phyloP scores from a whole-genome alignment of 2,113 vertebrate species.

The Notechis scutatus region DNA sequence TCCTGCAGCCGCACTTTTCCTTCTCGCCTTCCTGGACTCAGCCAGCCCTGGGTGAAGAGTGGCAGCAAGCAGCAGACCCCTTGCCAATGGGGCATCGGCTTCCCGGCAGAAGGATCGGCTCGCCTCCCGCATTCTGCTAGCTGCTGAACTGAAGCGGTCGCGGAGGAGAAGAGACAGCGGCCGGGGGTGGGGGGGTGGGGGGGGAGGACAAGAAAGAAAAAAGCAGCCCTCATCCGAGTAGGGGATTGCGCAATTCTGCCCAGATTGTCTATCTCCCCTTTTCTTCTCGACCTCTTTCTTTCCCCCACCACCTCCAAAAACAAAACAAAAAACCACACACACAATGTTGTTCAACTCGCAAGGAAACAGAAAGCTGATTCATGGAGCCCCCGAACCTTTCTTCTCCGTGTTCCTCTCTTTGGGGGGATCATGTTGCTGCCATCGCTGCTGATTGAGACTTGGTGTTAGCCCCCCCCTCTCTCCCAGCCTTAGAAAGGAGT shows the following conservation, averaged over 20 bases:
- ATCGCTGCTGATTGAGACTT: slow-evolving; percentile 61
- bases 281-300: slow-evolving; percentile 32
- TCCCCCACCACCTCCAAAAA: slow-evolving; percentile 30
- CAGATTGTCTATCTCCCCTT: slow-evolving; percentile 7
- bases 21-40: slow-evolving; percentile 17
- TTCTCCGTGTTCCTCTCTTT: slow-evolving; percentile 43
- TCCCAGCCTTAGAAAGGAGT: not conserved
- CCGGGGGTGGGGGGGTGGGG: not conserved
- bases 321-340: no score
- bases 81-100: not conserved
- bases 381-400: slow-evolving; percentile 66
- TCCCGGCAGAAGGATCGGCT: not conserved
- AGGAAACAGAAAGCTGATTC: slow-evolving; percentile 70
- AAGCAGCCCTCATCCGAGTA: not conserved
- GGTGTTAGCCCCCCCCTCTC: slow-evolving; percentile 36
- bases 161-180: not conserved
- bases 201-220: not conserved
- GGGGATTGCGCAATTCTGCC: slow-evolving; percentile 63
- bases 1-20: slow-evolving; percentile 7
- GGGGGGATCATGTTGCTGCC: slow-evolving; percentile 58
- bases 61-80: not conserved
- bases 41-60: slow-evolving; percentile 7
- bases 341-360: slow-evolving; percentile 57
- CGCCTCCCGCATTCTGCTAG: slow-evolving; percentile 37
- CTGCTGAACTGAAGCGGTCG: slow-evolving; percentile 35